These are phyloP conservation scores for Heliopora coerulea DNA, from an alignment of 92 coral and sea anemone species.

Conservation along the genomic window DNA sequence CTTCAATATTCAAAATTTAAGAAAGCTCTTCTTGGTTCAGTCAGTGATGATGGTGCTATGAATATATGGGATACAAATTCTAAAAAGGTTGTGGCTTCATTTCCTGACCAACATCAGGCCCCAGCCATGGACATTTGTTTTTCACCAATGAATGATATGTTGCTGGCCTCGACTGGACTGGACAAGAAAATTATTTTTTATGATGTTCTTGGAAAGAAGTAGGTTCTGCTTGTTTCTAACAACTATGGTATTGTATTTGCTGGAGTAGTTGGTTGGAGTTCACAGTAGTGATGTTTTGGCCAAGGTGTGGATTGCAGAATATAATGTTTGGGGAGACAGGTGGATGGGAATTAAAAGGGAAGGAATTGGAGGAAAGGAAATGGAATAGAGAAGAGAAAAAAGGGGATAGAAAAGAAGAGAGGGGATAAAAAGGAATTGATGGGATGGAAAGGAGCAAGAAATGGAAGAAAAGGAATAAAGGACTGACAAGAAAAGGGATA, in stretches of 20 bases:
- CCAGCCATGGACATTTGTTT: slow-evolving; percentile 88
- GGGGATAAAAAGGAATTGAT: too few relatives aligned
- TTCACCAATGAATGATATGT: slow-evolving; percentile 98
- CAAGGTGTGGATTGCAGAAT: too few relatives aligned
- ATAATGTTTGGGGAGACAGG: too few relatives aligned
- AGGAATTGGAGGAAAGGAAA: slow-evolving; percentile 4
- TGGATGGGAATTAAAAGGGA: too few relatives aligned
- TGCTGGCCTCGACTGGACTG: slow-evolving; percentile 81
- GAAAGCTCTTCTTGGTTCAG: slow-evolving; percentile 87
- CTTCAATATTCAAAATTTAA: slow-evolving; percentile 87
- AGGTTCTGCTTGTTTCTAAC: too few relatives aligned
- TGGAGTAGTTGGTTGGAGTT: too few relatives aligned
- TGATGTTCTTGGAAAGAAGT: slow-evolving; percentile 94
- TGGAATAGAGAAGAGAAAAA: background rate
- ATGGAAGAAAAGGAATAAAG: too few relatives aligned
- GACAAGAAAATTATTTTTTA: slow-evolving; percentile 91
- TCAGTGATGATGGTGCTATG: slow-evolving; percentile 96
- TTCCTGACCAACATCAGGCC: slow-evolving; percentile 84
- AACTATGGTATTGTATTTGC: too few relatives aligned
- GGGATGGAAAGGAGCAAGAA: too few relatives aligned
- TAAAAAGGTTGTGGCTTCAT: slow-evolving; percentile 74
- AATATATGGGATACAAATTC: slow-evolving; percentile 94
- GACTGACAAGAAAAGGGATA: too few relatives aligned
- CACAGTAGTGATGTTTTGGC: background rate
- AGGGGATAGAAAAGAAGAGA: too few relatives aligned